Base-by-base conservation (phyloP, 2,113 vertebrate genomes). In the Alaudala cheleensis region DNA sequence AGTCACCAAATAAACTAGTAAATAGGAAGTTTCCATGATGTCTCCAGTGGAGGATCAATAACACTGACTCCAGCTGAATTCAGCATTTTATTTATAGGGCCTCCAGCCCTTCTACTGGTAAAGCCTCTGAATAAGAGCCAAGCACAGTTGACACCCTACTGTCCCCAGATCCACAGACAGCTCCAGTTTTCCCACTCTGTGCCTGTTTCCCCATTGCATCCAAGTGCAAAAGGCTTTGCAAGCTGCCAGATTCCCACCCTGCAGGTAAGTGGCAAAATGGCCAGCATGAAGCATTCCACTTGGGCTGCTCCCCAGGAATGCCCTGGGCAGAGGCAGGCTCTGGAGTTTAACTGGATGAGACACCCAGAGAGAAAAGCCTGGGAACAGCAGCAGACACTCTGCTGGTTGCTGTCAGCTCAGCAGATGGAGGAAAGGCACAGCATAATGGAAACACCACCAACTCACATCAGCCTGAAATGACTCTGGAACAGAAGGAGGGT, bases 1-100 rank as follows among this genome's bases (percentile, higher is more conserved):
- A 93, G 24, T 88, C 29, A 77, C 4, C 0, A 92, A 95, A 95
- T 66, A 58, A 92, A 94, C 79, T 81, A 70, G 74, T 73, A 94
- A 96, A 95, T 58, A 93, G 92, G 92, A 96, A 86, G 93, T 81
- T 92, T 62, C 44, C 11, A 10, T 2, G 23, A 29, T 88, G 90
- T 77, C 88, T 90, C 64, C 86, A 92, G 62, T 17, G n/a, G 39
- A 77, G 56, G 62, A 96, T 94, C 94, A 86, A 81, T 95, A 95
- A 13, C 88, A 86, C 79, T 1, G 25, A 90, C 88, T 96, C 85
- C 92, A 83, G 44, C 31, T 92, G 64, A 70, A 86, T 26, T 40
- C 49, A 74, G 58, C 34, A 42, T 64, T 88, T 89, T 93, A 95
- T 94, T 95, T 86, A 83, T 91, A 89, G 92, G 21, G 29, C 34